A percentile compares a stretch with the other conserved stretches of the same genome.
Conservation (phyloP, 2,888 invertebrate genomes). For the Branchellion lobata region DNA sequence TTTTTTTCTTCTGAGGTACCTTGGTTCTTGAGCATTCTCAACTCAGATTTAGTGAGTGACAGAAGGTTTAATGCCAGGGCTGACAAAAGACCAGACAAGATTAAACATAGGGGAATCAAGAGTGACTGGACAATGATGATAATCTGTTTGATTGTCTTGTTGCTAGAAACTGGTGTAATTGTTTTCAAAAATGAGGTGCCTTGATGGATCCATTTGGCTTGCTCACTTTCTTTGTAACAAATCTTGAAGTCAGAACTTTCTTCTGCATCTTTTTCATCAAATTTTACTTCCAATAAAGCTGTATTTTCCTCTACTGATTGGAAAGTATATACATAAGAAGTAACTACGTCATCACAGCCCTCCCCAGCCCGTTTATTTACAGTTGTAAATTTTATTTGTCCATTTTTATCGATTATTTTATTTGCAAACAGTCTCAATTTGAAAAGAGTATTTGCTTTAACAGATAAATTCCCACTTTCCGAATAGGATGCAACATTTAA, state of each 20-base stretch:
- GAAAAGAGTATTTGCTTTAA: neutral
- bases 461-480: neutral
- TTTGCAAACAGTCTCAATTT: slow-evolving; percentile 32
- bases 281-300: slow-evolving; percentile 36
- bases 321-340: slow-evolving; percentile 8
- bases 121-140: slow-evolving; percentile 58
- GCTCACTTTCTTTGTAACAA: slow-evolving; percentile 13
- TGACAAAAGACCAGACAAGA: slow-evolving; percentile 90
- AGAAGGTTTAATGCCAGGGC: slow-evolving; percentile 91
- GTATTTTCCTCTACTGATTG: slow-evolving; percentile 10
- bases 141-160: slow-evolving; percentile 50
- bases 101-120: slow-evolving; percentile 68
- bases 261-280: slow-evolving; percentile 20
- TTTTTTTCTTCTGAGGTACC: slow-evolving; percentile 73
- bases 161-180: slow-evolving; percentile 8
- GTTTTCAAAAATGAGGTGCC: slow-evolving; percentile 31
- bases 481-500: neutral
- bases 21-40: slow-evolving; percentile 89
- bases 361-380: neutral
- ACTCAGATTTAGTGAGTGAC: slow-evolving; percentile 90
- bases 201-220: slow-evolving; percentile 42
- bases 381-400: slow-evolving; percentile 39
- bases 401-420: neutral
- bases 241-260: slow-evolving; percentile 35
- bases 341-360: slow-evolving; percentile 38